Evolutionary conservation across 2,888 invertebrate genomes (phyloP), one percentile per base, ranked within the genome.

Genomic region (Penaeus monodon): DNA sequence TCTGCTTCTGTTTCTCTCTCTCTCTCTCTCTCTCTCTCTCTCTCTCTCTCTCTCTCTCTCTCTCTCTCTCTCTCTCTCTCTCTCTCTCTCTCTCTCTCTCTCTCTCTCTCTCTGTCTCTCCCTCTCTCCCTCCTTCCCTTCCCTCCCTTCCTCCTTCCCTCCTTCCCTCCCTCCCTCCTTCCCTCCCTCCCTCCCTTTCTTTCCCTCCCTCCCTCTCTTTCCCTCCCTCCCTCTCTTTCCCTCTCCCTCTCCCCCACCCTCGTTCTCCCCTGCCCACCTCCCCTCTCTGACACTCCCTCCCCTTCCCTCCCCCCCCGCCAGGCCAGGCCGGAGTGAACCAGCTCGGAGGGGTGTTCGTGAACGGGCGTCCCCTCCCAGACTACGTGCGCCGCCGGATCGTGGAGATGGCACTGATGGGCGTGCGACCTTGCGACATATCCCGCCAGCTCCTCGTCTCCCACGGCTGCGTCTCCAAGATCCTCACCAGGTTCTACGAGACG

Each of bases 381-480:
- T 97, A 97, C 91, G 97, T 98, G 29, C 94, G 98, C 88, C 95
- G 97, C 90, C 94, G 98, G 90, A 99, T 99, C 91, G 98, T 99
- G 1, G 98, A 98, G 92, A 94, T 99, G 91, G 98, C 98, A 49
- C 94, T 98, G 91, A 95, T 98, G 93, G 98, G 98, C 0, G 98
- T 84, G 22, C 93, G 98, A 76, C 98, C 99, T 33, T 99, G 98
- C 93, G 99, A 99, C 93, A 99, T 99, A 92, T 98, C 98, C 81
- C 94, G 99, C 17, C 98, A 98, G 92, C 94, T 99, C 88, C 95
- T 98, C 83, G 98, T 99, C 81, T 98, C 98, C 0, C 98, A 99
- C 92, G 99, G 99, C 88, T 99, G 98, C 93, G 98, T 99, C 83
- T 98, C 98, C 90, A 99, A 99, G 94, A 99, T 99, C 91, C 94